Conservation (phyloP, 2,888 invertebrate genomes). For the Sminthurinus aureus region DNA sequence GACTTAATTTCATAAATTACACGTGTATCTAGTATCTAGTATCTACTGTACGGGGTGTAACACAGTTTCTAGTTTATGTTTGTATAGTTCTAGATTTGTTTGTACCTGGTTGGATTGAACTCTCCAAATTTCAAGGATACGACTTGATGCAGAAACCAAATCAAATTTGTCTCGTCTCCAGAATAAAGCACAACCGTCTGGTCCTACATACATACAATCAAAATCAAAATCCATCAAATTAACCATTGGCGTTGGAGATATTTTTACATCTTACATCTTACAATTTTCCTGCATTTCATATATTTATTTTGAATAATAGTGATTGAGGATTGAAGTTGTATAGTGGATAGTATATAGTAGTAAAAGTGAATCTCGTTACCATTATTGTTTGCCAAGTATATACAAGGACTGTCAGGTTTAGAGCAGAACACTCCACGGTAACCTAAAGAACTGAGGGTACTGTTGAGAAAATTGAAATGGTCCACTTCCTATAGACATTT, state of each 20-base stretch:
- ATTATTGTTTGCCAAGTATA: constrained; percentile 74
- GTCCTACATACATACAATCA: constrained; percentile 69
- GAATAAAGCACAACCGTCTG: constrained; percentile 81
- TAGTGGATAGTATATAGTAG: too few species aligned
- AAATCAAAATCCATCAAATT: too few species aligned
- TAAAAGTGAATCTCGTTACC: constrained; percentile 63
- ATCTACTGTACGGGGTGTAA: background rate
- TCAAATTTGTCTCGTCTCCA: constrained; percentile 72
- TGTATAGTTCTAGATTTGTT: constrained; percentile 16
- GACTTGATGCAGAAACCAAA: constrained; percentile 68
- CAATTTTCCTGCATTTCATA: too few species aligned
- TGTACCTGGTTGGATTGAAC: constrained; percentile 76
- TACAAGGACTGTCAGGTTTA: constrained; percentile 80
- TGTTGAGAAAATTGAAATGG: constrained; percentile 74
- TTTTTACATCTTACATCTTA: too few species aligned
- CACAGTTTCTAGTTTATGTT: background rate
- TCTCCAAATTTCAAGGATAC: constrained; percentile 75
- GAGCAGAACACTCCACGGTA: constrained; percentile 76
- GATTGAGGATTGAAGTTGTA: too few species aligned
- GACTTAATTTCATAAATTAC: too few species aligned
- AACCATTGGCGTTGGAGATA: too few species aligned
- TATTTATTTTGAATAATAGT: too few species aligned
- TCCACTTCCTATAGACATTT: constrained; percentile 72
- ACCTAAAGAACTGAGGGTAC: constrained; percentile 71
- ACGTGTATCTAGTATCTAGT: background rate